Conservation (phyloP, 2,113 vertebrate genomes). For the Tragelaphus imberbis region DNA sequence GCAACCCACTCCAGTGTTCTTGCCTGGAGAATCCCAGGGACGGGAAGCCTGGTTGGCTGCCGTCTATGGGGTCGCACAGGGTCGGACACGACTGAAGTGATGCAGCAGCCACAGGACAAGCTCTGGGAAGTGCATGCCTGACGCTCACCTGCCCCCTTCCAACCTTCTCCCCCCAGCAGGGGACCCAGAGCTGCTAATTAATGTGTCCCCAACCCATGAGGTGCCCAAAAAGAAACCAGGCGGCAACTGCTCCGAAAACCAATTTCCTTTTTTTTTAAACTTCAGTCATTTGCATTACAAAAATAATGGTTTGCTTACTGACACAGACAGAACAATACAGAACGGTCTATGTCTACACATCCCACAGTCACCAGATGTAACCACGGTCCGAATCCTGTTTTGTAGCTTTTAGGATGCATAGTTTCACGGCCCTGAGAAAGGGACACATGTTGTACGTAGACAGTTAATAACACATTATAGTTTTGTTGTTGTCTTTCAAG, state of each 20-base stretch:
- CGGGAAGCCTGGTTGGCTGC: too few relatives aligned
- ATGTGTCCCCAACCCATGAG: neutral
- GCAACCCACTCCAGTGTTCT: too few relatives aligned
- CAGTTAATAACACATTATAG: too few relatives aligned
- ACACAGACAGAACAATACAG: neutral
- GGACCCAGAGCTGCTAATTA: neutral
- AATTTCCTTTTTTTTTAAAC: slow-evolving; percentile 41
- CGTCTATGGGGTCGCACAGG: too few relatives aligned
- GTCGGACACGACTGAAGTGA: too few relatives aligned
- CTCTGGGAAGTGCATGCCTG: neutral
- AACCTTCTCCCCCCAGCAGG: neutral
- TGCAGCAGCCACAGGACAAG: neutral
- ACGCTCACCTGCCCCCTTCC: neutral
- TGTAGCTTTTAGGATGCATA: neutral
- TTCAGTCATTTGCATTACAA: slow-evolving; percentile 1
- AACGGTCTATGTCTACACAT: neutral
- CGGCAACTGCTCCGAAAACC: neutral
- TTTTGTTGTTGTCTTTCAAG: neutral
- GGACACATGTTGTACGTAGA: rapidly evolving
- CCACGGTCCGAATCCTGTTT: neutral
- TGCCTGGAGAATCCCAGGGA: too few relatives aligned
- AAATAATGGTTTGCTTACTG: neutral
- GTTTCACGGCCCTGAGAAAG: neutral
- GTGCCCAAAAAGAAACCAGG: neutral
- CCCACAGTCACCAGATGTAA: neutral